A percentile compares a stretch with the other conserved stretches of the same genome.
phyloP scores from a whole-genome alignment of 2,888 invertebrate species.

The Xestobium rufovillosum region DNA sequence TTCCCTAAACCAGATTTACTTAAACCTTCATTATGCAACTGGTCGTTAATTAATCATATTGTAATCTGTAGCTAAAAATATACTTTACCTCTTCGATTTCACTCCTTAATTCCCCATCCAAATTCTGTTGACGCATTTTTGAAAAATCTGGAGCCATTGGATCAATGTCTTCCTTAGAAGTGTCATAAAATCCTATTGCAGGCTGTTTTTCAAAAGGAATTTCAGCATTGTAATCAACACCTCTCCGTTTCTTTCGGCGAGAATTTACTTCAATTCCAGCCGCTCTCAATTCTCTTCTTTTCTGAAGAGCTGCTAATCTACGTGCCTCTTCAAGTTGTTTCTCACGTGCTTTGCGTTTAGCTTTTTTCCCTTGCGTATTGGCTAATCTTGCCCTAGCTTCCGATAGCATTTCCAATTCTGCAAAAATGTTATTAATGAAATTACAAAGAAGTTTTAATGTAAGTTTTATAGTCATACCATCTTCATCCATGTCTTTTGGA shows the following conservation, averaged over 20 bases:
- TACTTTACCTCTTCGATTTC: conserved; percentile 85
- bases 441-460: not conserved
- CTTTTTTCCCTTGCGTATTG: conserved; percentile 95
- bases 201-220: conserved; percentile 96
- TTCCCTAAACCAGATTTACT: too few species aligned
- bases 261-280: conserved; percentile 75
- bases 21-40: too few species aligned
- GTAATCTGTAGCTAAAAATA: too few species aligned
- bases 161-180: conserved; percentile 80
- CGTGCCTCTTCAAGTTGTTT: conserved; percentile 98
- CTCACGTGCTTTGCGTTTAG: conserved; percentile 90
- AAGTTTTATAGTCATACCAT: conserved; percentile 54
- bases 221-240: conserved; percentile 95
- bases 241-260: conserved; percentile 68
- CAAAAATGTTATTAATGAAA: conserved; percentile 10
- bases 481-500: conserved; percentile 99
- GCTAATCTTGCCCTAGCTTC: conserved; percentile 97
- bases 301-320: conserved; percentile 91
- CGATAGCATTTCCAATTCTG: conserved; percentile 97
- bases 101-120: conserved; percentile 85
- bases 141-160: conserved; percentile 87
- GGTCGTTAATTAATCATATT: too few species aligned
- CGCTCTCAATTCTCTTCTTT: conserved; percentile 92
- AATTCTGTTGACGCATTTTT: conserved; percentile 80
- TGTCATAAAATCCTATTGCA: conserved; percentile 91